Base-by-base conservation (phyloP, 2,113 vertebrate species). In the Origma solitaria region DNA sequence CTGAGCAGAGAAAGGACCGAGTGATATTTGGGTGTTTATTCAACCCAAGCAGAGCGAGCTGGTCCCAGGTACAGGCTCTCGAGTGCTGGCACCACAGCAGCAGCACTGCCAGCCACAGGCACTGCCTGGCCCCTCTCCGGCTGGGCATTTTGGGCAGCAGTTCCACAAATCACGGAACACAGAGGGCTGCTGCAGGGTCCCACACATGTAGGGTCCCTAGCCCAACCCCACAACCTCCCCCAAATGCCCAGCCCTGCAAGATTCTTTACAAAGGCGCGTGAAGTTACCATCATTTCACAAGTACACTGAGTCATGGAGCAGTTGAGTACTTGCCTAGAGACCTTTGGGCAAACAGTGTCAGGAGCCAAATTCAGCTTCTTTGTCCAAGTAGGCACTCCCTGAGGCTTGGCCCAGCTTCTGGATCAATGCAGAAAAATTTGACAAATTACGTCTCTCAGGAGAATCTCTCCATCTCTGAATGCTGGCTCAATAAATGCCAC, bases 351-450 rank as follows among this genome's bases (percentile, higher is more conserved):
- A 90, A 83, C 50, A 51, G 68, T 1, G 19, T 19, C 31, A 6
- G 77, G 44, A 60, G 89, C 53, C 86, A 94, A 60, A 60, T 11
- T 20, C 73, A 31, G 65, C 44, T 51, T 4, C 77, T 87, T 38
- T 70, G 69, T 79, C 82, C 90, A 75, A 92, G 78, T 24, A 50
- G 69, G 84, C 87, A 85, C 84, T 71, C 61, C 84, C 70, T 44
- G 35, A 47, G 76, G 49, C 61, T 78, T 71, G 78, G 81, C 78
- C 51, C 49, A 10, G 77, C 47, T 82, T 84, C 64, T 44, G 81
- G 80, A 91, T 94, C 90, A 50, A 54, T 54, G 65, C 69, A 75
- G 80, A 47, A 57, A 91, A 73, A 61, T 13, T 47, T 73, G 69
- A 62, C 60, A 81, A 73, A 51, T 49, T 79, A 66, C 37, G 37